Percentiles rank a stretch among this genome's conserved stretches.
Evolutionary conservation across 2,113 vertebrate genomes (phyloP).

Genomic region (Butorides virescens): DNA sequence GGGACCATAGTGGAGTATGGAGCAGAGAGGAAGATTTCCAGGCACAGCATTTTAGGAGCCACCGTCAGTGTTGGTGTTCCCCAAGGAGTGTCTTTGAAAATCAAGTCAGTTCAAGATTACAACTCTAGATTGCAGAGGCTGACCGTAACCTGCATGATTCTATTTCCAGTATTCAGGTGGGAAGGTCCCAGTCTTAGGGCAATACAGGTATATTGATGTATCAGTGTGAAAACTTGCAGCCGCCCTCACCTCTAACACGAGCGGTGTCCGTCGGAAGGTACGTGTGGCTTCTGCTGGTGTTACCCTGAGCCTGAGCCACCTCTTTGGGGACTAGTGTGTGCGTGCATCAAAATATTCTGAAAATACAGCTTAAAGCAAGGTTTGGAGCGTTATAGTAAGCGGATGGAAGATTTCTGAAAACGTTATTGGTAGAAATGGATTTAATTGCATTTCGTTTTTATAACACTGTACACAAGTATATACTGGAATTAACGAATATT

Average conservation of each 20-base stretch:
- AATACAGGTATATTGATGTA: background rate
- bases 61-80: constrained; percentile 93
- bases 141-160: background rate
- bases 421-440: background rate
- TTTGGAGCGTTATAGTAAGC: background rate
- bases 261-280: background rate
- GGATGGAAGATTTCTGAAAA: background rate
- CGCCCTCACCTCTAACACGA: background rate
- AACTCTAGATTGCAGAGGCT: background rate
- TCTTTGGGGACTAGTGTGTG: background rate
- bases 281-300: background rate
- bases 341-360: background rate
- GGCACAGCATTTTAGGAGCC: constrained; percentile 93
- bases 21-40: constrained; percentile 95
- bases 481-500: background rate
- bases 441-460: background rate
- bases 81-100: constrained; percentile 94
- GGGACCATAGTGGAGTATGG: constrained; percentile 96
- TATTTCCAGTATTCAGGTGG: background rate
- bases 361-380: background rate
- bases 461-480: background rate
- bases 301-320: background rate
- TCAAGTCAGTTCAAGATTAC: constrained; percentile 85
- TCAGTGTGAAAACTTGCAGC: background rate
- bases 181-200: background rate